These are phyloP conservation scores for Antidorcas marsupialis DNA, from an alignment of 2,113 vertebrate species.

Conservation along the genomic window DNA sequence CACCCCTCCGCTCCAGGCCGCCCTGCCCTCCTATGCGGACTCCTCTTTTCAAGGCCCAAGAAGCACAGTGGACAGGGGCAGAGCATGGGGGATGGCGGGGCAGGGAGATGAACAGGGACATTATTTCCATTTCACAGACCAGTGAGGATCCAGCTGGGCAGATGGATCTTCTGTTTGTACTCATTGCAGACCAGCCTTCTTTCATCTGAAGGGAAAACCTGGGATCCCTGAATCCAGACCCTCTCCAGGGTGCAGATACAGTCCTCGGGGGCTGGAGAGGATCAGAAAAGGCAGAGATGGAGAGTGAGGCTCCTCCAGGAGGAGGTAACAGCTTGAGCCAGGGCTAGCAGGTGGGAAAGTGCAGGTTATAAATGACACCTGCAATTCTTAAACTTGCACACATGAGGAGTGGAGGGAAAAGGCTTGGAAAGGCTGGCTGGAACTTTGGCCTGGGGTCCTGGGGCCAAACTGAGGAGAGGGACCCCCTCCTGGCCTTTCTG, in stretches of 20 bases:
- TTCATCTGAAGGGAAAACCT: neutral
- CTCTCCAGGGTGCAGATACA: neutral
- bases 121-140: neutral
- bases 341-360: rapidly evolving
- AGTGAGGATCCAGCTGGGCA: neutral
- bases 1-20: neutral
- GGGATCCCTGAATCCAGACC: neutral
- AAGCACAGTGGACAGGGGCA: neutral
- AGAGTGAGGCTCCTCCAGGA: neutral
- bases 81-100: rapidly evolving
- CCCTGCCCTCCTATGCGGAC: neutral
- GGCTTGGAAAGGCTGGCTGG: neutral
- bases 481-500: neutral
- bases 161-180: neutral
- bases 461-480: neutral
- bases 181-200: neutral
- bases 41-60: neutral
- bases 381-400: too few species aligned
- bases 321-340: neutral
- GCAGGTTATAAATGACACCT: neutral
- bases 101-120: too few species aligned
- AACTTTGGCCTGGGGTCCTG: neutral
- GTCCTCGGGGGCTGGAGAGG: neutral
- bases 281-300: neutral
- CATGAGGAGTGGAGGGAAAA: neutral